phyloP scores from a whole-genome alignment of 2,888 invertebrate genomes.

The Odontocolon sp. region DNA sequence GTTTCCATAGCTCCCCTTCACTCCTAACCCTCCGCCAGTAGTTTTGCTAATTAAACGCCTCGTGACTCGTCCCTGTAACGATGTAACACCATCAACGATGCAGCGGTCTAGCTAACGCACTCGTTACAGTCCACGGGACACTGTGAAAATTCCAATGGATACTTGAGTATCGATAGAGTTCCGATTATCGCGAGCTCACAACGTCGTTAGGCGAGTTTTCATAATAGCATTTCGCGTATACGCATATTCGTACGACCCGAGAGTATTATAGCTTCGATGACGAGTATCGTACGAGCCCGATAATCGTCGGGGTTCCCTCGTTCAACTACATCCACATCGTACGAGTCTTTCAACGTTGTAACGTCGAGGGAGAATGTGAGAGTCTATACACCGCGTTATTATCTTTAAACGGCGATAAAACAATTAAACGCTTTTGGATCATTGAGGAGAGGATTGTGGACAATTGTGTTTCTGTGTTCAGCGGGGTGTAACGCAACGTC shows the following conservation, averaged over 20 bases:
- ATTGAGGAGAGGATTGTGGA: conserved; percentile 55
- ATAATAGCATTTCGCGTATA: conserved; percentile 1
- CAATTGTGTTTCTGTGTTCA: neutral
- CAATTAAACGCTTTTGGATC: conserved; percentile 63
- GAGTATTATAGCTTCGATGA: conserved; percentile 24
- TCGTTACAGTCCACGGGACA: neutral
- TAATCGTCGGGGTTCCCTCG: conserved; percentile 45
- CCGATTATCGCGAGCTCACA: conserved; percentile 8
- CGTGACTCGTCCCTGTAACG: conserved; percentile 37
- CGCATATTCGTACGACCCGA: neutral
- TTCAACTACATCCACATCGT: neutral
- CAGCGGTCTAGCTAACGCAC: conserved; percentile 2
- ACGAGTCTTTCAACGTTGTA: neutral
- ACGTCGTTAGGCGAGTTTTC: neutral
- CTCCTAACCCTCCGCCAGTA: conserved; percentile 58
- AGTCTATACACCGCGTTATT: conserved; percentile 41
- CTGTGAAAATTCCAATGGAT: conserved; percentile 3
- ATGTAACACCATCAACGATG: conserved; percentile 37
- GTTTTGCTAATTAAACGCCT: conserved; percentile 78
- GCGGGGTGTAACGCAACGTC: neutral
- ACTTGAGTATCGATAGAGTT: neutral
- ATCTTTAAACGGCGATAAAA: conserved; percentile 64
- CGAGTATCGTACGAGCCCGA: conserved; percentile 32
- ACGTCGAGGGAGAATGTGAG: conserved; percentile 23
- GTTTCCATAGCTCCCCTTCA: conserved; percentile 43